Conservation (phyloP, 1,140 invertebrate species). For the Dendrolimus kikuchii region DNA sequence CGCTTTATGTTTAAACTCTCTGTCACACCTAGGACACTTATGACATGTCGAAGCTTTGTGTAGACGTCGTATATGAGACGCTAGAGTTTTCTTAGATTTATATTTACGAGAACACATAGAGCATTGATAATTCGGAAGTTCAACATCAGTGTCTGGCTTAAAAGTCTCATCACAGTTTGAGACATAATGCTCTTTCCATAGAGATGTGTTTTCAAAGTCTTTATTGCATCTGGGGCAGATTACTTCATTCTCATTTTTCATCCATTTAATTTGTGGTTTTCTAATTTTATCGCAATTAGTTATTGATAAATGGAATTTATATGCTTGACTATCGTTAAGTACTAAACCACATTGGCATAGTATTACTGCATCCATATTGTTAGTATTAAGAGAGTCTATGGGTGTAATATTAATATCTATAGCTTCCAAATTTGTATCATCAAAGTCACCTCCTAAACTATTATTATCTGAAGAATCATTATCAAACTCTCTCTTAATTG, state of each 20-base stretch:
- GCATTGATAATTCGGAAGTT: slow-evolving; percentile 32
- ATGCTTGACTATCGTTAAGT: no score
- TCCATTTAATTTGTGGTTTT: not conserved
- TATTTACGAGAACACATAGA: slow-evolving; percentile 65
- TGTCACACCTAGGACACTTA: slow-evolving; percentile 55
- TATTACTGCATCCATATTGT: no score
- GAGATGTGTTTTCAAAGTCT: not conserved
- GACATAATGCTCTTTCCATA: no score
- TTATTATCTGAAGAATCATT: slow-evolving; percentile 5
- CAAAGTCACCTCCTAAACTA: slow-evolving; percentile 2
- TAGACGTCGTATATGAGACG: slow-evolving; percentile 54
- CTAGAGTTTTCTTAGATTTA: slow-evolving; percentile 44
- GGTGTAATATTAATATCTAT: no score
- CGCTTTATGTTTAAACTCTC: slow-evolving; percentile 61
- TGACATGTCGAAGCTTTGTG: slow-evolving; percentile 47
- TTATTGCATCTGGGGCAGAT: not conserved
- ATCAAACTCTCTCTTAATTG: slow-evolving; percentile 1
- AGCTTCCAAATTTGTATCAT: not conserved
- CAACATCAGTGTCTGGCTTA: no score
- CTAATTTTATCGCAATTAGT: no score
- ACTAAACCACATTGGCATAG: no score
- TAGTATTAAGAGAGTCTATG: no score
- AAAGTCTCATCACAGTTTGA: no score
- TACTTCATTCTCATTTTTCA: slow-evolving; percentile 5
- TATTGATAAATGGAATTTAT: no score